phyloP scores from a whole-genome alignment of 2,797 vertebrate genomes.

The Aplochiton taeniatus region DNA sequence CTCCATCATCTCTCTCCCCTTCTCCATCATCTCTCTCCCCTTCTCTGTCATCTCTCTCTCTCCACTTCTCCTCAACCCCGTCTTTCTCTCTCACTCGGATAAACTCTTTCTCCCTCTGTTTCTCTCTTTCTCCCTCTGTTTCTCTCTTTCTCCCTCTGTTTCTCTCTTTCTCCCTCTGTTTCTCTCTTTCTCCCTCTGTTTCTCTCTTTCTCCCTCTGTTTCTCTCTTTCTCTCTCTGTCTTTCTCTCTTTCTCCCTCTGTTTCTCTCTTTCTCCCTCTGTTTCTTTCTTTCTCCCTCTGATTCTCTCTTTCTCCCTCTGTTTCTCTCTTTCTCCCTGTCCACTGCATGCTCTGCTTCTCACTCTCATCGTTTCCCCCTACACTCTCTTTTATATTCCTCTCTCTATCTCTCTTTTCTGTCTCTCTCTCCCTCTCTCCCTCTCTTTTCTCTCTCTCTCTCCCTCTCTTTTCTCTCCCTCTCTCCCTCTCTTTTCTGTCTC shows the following conservation, averaged over 20 bases:
- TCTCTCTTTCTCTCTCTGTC: slow-evolving; percentile 55
- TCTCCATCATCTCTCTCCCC: too few species aligned
- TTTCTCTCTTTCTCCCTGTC: slow-evolving; percentile 41
- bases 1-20: too few species aligned
- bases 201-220: too few species aligned
- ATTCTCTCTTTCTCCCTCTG: slow-evolving; percentile 41
- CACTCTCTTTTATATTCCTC: slow-evolving; percentile 5
- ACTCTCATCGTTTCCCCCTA: slow-evolving; percentile 29
- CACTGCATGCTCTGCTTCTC: slow-evolving; percentile 33
- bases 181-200: too few species aligned
- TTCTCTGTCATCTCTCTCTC: too few species aligned
- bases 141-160: too few species aligned
- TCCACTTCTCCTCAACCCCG: too few species aligned
- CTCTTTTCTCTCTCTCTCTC: slow-evolving; percentile 37
- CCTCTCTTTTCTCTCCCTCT: slow-evolving; percentile 20
- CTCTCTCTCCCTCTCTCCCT: slow-evolving; percentile 4
- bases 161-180: too few species aligned
- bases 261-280: slow-evolving; percentile 42
- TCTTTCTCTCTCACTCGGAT: too few species aligned
- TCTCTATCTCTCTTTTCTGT: slow-evolving; percentile 11
- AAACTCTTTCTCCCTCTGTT: too few species aligned
- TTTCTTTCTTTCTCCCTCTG: slow-evolving; percentile 2
- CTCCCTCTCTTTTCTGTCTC: slow-evolving; percentile 26
- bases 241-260: slow-evolving; percentile 57
- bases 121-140: too few species aligned